Conservation (phyloP, 2,113 vertebrate genomes). For the Mungos mungo region DNA sequence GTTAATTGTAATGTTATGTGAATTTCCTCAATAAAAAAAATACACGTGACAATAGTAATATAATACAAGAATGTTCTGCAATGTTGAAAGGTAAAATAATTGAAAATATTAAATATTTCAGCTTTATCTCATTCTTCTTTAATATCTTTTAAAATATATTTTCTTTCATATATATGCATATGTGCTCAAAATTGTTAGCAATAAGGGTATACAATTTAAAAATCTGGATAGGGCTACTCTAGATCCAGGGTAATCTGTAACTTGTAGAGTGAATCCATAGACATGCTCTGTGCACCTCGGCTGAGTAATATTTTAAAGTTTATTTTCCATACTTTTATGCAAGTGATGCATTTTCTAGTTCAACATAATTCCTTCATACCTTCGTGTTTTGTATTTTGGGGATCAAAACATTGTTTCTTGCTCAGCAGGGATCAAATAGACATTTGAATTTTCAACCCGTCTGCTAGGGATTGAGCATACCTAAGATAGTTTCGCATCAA, state of each 20-base stretch:
- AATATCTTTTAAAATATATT: neutral
- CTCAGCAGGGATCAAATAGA: neutral
- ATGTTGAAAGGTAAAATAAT: neutral
- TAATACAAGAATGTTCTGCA: neutral
- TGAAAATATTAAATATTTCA: neutral
- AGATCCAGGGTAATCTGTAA: neutral
- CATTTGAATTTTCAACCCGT: neutral
- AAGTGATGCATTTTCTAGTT: neutral
- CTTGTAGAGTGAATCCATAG: neutral
- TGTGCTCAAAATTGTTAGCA: neutral
- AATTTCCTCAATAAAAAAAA: neutral
- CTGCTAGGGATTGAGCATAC: neutral
- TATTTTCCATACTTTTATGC: neutral
- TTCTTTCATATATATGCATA: neutral
- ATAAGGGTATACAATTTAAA: fast-evolving
- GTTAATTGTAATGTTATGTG: neutral
- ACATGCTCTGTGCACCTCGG: neutral
- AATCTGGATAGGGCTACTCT: neutral
- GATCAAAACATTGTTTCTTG: neutral
- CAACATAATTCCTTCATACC: neutral
- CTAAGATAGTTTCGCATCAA: neutral
- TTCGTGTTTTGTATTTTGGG: neutral
- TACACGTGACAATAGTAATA: neutral
- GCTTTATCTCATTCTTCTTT: neutral
- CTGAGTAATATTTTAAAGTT: neutral